Evolutionary conservation across 2,113 vertebrate species (phyloP).

Genomic region (Tinamus guttatus): DNA sequence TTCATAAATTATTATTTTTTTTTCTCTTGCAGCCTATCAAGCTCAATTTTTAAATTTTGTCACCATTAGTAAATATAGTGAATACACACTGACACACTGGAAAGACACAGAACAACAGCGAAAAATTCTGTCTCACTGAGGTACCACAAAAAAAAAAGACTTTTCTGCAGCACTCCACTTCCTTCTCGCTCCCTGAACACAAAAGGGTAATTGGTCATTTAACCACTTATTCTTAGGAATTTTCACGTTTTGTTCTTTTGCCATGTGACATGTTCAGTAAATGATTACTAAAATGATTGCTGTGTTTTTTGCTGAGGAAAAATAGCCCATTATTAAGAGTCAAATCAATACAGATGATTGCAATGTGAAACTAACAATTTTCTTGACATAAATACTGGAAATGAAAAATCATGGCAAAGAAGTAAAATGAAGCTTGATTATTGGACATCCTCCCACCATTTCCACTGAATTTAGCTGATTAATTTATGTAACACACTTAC

Average conservation of each 20-base stretch:
- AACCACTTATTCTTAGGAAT: neutral
- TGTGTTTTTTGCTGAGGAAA: neutral
- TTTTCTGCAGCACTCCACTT: neutral
- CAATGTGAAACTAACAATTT: constrained; percentile 23
- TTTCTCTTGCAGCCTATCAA: neutral
- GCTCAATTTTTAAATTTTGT: neutral
- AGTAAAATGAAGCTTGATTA: constrained; percentile 38
- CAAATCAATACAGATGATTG: constrained; percentile 42
- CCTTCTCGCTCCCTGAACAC: neutral
- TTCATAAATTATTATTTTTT: neutral
- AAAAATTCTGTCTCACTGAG: neutral
- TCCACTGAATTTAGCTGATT: neutral
- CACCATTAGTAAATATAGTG: neutral
- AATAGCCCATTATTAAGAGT: constrained; percentile 23
- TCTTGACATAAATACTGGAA: constrained; percentile 46
- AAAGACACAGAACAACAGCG: neutral
- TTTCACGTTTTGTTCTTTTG: constrained; percentile 13
- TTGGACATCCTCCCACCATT: neutral
- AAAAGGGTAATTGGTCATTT: neutral
- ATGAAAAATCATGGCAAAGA: neutral
- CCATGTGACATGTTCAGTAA: neutral
- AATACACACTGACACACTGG: neutral
- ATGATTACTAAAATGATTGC: neutral
- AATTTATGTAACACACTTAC: neutral
- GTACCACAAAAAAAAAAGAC: neutral